A percentile compares a stretch with the other conserved stretches of the same genome.
These are phyloP conservation scores for Brenthis ino DNA, from an alignment of 2,888 invertebrate genomes.

Conservation along the genomic window DNA sequence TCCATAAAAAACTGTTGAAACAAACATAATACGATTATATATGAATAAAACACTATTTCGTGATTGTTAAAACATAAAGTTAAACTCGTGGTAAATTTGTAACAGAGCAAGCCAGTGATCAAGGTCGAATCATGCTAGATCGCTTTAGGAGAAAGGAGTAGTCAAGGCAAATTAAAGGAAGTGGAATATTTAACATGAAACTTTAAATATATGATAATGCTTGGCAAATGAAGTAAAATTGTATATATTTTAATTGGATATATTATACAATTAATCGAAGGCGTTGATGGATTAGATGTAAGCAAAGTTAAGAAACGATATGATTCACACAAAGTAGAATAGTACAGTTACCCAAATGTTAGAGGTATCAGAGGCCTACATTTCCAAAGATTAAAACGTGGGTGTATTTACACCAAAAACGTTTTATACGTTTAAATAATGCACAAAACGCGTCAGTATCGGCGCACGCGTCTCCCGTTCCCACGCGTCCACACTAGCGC, in stretches of 20 bases:
- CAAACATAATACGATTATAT: neutral
- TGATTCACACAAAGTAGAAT: neutral
- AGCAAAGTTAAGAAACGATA: neutral
- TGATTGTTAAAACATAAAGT: slow-evolving; percentile 6
- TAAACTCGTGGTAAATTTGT: slow-evolving; percentile 6
- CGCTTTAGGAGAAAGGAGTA: slow-evolving; percentile 46
- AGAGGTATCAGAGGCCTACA: slow-evolving; percentile 29
- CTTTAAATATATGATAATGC: neutral
- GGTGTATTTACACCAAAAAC: slow-evolving; percentile 43
- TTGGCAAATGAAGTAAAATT: neutral
- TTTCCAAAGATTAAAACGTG: slow-evolving; percentile 33
- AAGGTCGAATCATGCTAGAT: slow-evolving; percentile 44
- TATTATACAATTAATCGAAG: neutral
- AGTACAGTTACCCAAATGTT: slow-evolving; percentile 22
- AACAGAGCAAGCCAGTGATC: slow-evolving; percentile 31
- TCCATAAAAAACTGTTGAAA: neutral
- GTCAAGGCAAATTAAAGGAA: slow-evolving; percentile 37
- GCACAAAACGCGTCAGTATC: slow-evolving; percentile 73
- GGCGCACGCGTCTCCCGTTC: slow-evolving; percentile 78
- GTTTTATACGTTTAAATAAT: slow-evolving; percentile 56
- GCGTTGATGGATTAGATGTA: neutral
- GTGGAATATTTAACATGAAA: slow-evolving; percentile 14
- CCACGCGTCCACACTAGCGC: slow-evolving; percentile 70
- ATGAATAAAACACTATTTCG: neutral
- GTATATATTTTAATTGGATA: neutral